Evolutionary conservation across 1,140 invertebrate species (phyloP).

Genomic region (Tetramorium simillimum): DNA sequence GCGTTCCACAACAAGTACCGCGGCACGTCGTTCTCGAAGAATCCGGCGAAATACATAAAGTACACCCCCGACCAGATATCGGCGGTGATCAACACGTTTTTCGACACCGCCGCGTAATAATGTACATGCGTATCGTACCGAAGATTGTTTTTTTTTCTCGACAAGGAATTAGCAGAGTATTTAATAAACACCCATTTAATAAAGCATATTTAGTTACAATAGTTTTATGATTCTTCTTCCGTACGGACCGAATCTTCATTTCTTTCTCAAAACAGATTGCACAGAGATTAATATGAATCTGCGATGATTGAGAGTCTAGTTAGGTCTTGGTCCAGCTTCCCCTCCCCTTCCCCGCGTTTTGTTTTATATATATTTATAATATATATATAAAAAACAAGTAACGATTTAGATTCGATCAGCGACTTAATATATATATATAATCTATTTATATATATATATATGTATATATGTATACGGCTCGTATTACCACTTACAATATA

Average conservation of each 20-base stretch:
- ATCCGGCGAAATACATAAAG: conserved; percentile 97
- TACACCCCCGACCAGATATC: conserved; percentile 94
- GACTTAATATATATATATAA: conserved; percentile 77
- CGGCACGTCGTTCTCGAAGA: conserved; percentile 93
- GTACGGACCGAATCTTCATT: conserved; percentile 66
- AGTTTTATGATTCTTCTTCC: conserved; percentile 75
- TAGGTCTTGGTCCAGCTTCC: conserved; percentile 70
- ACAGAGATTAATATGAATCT: conserved; percentile 63
- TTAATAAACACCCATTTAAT: conserved; percentile 86
- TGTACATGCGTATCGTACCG: not conserved
- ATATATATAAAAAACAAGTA: conserved; percentile 84
- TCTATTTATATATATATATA: conserved; percentile 69
- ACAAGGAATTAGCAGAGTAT: conserved; percentile 68
- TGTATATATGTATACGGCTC: conserved; percentile 21
- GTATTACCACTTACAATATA: conserved; percentile 46
- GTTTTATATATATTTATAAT: conserved; percentile 79
- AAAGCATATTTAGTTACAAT: conserved; percentile 85
- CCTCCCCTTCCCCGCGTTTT: not conserved
- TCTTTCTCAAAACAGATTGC: conserved; percentile 67
- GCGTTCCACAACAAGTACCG: conserved; percentile 91
- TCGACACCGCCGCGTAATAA: conserved; percentile 91
- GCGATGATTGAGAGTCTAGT: conserved; percentile 62
- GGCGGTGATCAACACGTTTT: conserved; percentile 92
- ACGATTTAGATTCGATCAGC: conserved; percentile 82
- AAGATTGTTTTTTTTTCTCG: conserved; percentile 8